Evolutionary conservation across 2,797 vertebrate species (phyloP).

Genomic region (Intellagama lesueurii): DNA sequence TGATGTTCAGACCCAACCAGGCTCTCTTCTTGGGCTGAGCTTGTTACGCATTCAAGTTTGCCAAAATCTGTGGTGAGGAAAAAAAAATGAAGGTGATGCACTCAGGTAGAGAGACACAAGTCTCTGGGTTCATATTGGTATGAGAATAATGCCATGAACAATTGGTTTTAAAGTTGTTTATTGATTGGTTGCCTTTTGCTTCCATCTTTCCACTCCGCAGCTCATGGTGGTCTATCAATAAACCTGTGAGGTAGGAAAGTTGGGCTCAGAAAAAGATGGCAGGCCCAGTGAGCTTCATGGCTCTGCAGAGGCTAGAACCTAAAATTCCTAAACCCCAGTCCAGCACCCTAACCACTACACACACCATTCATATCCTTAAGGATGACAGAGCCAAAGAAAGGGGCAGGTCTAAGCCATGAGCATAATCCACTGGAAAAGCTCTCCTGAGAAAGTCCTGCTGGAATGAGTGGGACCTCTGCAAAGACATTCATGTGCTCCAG

Average conservation of each 20-base stretch:
- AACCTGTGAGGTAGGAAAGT: too few relatives aligned
- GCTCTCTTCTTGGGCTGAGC: not conserved
- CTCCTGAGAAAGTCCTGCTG: too few relatives aligned
- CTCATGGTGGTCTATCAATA: too few relatives aligned
- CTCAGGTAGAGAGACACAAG: not conserved
- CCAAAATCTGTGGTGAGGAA: not conserved
- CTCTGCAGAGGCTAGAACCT: too few relatives aligned
- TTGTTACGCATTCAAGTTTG: not conserved
- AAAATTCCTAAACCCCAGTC: not conserved
- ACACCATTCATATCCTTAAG: not conserved
- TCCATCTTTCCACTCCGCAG: too few relatives aligned
- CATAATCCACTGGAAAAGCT: not conserved
- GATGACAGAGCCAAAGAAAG: not conserved
- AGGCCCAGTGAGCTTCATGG: too few relatives aligned
- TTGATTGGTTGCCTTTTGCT: too few relatives aligned
- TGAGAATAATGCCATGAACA: not conserved
- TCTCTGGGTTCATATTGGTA: not conserved
- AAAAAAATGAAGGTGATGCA: not conserved
- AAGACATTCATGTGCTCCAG: not conserved
- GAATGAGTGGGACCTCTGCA: too few relatives aligned
- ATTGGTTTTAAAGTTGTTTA: not conserved
- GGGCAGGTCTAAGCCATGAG: not conserved
- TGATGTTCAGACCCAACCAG: not conserved
- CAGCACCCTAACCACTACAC: not conserved
- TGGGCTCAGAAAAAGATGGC: too few relatives aligned